Percentiles rank a stretch among this genome's conserved stretches.
These are phyloP conservation scores for Poecilia velifera DNA, from an alignment of 2,797 vertebrate species.

Conservation along the genomic window DNA sequence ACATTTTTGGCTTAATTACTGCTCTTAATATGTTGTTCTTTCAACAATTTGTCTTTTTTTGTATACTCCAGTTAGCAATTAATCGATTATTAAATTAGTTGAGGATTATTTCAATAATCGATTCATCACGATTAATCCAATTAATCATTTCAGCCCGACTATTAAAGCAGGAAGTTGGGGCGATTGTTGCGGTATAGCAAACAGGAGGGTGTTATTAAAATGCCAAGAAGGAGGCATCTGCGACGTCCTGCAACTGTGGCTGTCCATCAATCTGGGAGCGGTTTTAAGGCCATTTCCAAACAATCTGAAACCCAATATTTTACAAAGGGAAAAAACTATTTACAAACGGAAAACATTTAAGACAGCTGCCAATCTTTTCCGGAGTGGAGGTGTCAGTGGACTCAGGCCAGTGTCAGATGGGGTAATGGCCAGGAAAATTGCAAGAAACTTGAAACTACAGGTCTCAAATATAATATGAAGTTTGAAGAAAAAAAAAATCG, in stretches of 20 bases:
- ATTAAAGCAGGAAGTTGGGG: not conserved
- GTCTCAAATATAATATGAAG: not conserved
- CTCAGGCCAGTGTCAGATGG: not conserved
- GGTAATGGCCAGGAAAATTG: not conserved
- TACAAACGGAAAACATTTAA: not conserved
- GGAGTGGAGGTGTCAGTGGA: not conserved
- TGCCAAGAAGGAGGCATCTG: not conserved
- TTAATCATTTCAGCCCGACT: too few species aligned
- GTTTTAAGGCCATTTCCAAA: not conserved
- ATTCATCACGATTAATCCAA: too few species aligned
- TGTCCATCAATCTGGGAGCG: not conserved
- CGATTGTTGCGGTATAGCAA: not conserved
- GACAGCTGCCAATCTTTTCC: not conserved
- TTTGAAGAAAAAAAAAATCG: not conserved
- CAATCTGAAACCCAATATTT: not conserved
- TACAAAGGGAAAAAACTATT: not conserved
- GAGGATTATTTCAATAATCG: too few species aligned
- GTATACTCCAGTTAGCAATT: too few species aligned
- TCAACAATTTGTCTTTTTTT: too few species aligned
- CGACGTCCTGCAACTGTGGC: not conserved
- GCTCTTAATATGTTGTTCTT: too few species aligned
- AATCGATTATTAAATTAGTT: too few species aligned
- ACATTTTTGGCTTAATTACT: too few species aligned
- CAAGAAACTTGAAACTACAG: not conserved
- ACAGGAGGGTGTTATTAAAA: not conserved